These are phyloP conservation scores for Lepidostoma basale DNA, from an alignment of 1,140 invertebrate species.

Conservation along the genomic window DNA sequence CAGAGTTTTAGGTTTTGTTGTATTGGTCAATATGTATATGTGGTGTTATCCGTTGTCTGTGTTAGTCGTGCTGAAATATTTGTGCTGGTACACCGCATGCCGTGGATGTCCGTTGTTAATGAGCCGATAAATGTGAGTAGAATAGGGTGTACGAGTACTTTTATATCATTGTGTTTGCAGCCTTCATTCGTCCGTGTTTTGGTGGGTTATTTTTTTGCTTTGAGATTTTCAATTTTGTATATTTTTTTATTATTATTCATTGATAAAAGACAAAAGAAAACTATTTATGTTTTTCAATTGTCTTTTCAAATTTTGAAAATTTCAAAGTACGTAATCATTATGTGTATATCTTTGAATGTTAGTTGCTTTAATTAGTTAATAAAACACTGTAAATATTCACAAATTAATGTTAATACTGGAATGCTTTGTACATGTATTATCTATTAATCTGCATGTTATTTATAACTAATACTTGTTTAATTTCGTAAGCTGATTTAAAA, in stretches of 20 bases:
- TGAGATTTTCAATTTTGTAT: too few relatives aligned
- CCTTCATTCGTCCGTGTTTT: background rate
- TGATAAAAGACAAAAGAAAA: too few relatives aligned
- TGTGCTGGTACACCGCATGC: conserved; percentile 25
- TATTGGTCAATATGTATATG: background rate
- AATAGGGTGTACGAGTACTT: background rate
- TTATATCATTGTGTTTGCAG: conserved; percentile 1
- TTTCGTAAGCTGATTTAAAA: too few relatives aligned
- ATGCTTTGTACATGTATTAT: conserved; percentile 10
- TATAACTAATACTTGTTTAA: too few relatives aligned
- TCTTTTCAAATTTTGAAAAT: background rate
- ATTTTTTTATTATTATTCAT: too few relatives aligned
- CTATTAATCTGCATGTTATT: conserved; percentile 15
- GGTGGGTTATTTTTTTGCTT: too few relatives aligned
- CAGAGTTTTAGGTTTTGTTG: background rate
- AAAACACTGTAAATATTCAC: background rate
- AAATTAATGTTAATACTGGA: too few relatives aligned
- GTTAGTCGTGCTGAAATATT: conserved; percentile 17
- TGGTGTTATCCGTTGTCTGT: conserved; percentile 8
- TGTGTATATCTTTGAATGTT: background rate
- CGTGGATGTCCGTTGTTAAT: background rate
- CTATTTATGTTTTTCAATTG: background rate
- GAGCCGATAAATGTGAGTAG: conserved; percentile 32
- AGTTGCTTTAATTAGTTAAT: background rate
- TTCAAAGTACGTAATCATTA: background rate